Evolutionary conservation across 2,797 vertebrate species (phyloP).

Genomic region (Ptychobarbus kaznakovi): DNA sequence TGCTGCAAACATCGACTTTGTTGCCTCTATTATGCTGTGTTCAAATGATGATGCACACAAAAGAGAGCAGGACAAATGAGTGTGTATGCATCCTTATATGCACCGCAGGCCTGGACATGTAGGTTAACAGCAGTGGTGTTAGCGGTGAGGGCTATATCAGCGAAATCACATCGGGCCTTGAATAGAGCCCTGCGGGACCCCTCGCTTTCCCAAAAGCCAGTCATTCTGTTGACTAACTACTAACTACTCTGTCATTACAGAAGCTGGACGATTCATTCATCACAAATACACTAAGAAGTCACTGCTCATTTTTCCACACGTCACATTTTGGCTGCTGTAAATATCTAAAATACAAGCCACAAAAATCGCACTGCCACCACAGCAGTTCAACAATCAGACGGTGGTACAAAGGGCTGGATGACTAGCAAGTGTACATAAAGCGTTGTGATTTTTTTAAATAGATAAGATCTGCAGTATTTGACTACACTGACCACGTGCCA

Average conservation of each 20-base stretch:
- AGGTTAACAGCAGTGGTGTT: slow-evolving; percentile 44
- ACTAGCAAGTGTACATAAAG: slow-evolving; percentile 65
- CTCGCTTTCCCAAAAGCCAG: slow-evolving; percentile 57
- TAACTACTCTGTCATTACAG: slow-evolving; percentile 35
- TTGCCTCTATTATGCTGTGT: slow-evolving; percentile 12
- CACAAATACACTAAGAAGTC: background rate
- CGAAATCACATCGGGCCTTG: slow-evolving; percentile 44
- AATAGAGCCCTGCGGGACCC: slow-evolving; percentile 52
- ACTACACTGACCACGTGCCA: slow-evolving; percentile 58
- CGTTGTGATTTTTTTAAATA: slow-evolving; percentile 72
- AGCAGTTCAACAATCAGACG: background rate
- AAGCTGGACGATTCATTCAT: background rate
- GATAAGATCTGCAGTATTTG: slow-evolving; percentile 72
- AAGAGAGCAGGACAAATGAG: slow-evolving; percentile 38
- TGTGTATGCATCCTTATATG: slow-evolving; percentile 17
- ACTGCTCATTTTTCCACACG: background rate
- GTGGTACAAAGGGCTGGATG: background rate
- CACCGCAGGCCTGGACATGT: slow-evolving; percentile 47
- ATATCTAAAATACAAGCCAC: background rate
- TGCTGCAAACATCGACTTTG: slow-evolving; percentile 31
- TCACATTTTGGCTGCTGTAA: background rate
- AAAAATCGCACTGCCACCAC: background rate
- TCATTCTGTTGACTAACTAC: slow-evolving; percentile 41
- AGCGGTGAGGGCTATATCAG: slow-evolving; percentile 50
- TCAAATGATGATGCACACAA: slow-evolving; percentile 34